Percentiles rank a stretch among this genome's conserved stretches.
Conservation (phyloP, 2,113 vertebrate genomes). For the Microcebus griseorufus region DNA sequence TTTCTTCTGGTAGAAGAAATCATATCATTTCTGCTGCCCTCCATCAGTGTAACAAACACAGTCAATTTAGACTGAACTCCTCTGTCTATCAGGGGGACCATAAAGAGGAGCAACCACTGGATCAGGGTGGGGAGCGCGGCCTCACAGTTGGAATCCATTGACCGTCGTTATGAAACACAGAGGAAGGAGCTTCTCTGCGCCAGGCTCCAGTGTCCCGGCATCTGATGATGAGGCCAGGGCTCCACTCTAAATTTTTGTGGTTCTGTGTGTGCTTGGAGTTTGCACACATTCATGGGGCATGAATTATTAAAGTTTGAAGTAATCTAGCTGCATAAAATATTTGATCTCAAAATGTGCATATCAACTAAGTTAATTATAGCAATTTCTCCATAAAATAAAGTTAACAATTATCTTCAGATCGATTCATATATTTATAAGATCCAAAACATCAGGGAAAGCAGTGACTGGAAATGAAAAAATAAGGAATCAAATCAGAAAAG, state of each 20-base stretch:
- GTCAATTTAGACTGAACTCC: background rate
- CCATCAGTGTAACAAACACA: background rate
- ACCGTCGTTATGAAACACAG: background rate
- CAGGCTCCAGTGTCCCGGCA: fast-evolving
- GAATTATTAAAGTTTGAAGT: background rate
- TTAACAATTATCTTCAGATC: background rate
- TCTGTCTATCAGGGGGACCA: background rate
- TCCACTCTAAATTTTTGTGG: background rate
- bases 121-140: background rate
- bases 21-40: background rate
- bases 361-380: background rate
- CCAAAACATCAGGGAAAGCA: background rate
- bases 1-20: background rate
- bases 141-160: background rate
- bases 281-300: background rate
- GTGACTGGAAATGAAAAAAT: background rate
- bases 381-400: background rate
- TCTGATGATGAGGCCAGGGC: background rate
- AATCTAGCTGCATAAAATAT: background rate
- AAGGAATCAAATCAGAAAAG: background rate
- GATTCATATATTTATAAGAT: background rate
- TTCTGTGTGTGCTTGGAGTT: background rate
- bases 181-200: background rate
- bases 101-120: background rate
- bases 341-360: background rate